These are phyloP conservation scores for Connochaetes taurinus DNA, from an alignment of 2,113 vertebrate species.

Conservation along the genomic window DNA sequence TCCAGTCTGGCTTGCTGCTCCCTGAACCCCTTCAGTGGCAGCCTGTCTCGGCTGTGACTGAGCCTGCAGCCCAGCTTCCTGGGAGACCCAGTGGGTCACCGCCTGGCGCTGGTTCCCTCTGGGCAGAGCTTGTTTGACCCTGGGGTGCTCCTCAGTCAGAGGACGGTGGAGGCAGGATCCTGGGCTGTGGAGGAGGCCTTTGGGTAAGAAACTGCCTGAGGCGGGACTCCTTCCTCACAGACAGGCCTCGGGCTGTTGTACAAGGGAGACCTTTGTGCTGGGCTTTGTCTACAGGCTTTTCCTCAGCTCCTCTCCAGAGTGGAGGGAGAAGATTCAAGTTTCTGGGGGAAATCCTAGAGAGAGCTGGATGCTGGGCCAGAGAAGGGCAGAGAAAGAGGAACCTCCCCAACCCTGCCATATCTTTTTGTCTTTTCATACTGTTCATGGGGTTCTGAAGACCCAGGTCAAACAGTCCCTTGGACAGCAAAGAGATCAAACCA, in stretches of 20 bases:
- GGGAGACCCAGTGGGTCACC: too few species aligned
- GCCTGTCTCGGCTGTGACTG: neutral
- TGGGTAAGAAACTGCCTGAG: neutral
- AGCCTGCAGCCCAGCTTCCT: fast-evolving
- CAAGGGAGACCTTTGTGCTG: neutral
- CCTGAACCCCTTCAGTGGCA: neutral
- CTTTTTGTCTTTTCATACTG: neutral
- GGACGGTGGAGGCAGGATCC: neutral
- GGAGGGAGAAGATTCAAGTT: neutral
- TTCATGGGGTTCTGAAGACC: neutral
- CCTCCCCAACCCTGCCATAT: neutral
- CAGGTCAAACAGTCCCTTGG: neutral
- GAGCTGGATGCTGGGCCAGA: neutral
- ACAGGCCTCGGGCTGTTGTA: neutral
- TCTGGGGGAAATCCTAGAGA: neutral
- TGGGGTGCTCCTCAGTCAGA: neutral
- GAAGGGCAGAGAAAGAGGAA: neutral
- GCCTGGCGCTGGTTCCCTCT: neutral
- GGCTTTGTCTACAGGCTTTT: neutral
- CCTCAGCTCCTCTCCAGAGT: neutral
- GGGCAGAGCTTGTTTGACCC: neutral
- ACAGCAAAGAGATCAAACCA: neutral
- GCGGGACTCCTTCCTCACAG: neutral
- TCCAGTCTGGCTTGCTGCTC: neutral
- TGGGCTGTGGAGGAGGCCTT: neutral